Evolutionary conservation across 2,797 vertebrate species (phyloP).

Genomic region (Odontamblyopus lacepedii): DNA sequence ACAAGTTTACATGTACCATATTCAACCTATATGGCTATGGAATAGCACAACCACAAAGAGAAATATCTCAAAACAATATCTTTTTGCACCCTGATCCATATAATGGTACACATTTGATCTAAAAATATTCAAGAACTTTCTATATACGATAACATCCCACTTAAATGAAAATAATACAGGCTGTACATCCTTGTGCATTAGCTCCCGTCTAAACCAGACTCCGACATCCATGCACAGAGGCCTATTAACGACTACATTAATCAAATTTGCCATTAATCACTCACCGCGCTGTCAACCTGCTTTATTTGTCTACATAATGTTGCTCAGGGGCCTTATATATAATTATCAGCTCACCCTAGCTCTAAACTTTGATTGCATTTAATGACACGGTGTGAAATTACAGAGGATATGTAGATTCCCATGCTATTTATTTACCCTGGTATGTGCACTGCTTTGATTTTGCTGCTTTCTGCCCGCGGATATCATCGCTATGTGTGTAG

Average conservation of each 20-base stretch:
- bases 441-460: neutral
- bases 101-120: neutral
- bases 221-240: conserved; percentile 38
- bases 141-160: neutral
- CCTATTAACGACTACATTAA: conserved; percentile 37
- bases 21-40: too few species aligned
- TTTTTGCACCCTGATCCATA: neutral
- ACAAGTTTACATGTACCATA: too few species aligned
- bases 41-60: too few species aligned
- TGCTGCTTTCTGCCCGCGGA: conserved; percentile 2
- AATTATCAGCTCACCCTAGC: conserved; percentile 23
- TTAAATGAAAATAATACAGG: neutral
- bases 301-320: conserved; percentile 22
- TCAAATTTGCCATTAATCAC: conserved; percentile 37
- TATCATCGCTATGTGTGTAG: conserved; percentile 8
- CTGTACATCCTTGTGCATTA: neutral
- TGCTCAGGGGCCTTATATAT: conserved; percentile 18
- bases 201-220: conserved; percentile 3
- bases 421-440: conserved; percentile 15
- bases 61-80: neutral
- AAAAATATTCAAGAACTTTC: conserved; percentile 1
- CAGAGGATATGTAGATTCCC: neutral
- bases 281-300: conserved; percentile 15
- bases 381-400: conserved; percentile 25
- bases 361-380: conserved; percentile 44